Evolutionary conservation across 2,888 invertebrate species (phyloP), one percentile per base, ranked within the genome.

Genomic region (Sialis fuliginosa): DNA sequence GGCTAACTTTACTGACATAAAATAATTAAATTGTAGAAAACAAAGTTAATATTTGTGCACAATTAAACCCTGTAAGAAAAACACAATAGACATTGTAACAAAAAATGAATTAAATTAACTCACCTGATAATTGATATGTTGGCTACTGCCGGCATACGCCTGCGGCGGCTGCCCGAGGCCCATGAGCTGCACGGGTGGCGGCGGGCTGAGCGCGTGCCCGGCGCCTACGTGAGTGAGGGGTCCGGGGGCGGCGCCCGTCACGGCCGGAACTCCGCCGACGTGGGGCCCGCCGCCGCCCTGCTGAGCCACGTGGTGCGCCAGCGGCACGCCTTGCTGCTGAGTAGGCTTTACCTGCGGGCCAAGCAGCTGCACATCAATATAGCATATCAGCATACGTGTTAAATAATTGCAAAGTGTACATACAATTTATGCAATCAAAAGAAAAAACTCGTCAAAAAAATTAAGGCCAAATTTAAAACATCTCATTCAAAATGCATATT

Each of bases 41-140:
- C n/a, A n/a, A n/a, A 8, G 9, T 34, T 9, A 8, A 8, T 34
- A 34, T 9, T 9, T 8, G 9, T 9, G 35, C 9, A 8, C 7
- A 8, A 8, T 34, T 34, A 7, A 34, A 9, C 7, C 35, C 40
- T 10, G 40, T 9, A 40, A 10, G 8, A n/a, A 40, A 10, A 40
- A 40, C 2, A n/a, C 2, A 40, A 40, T 3, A 22, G 41, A 12
- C 1, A 30, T 12, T 12, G 1, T 22, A 40, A 10, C 12, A 6
- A 40, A 40, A 40, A 12, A 13, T 22, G 5, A 8, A 40, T 40
- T 37, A 5, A 37, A 10, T 5, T 39, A 39, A 31, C 67, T 69
- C 57, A 83, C 81, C 67, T 77, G 79, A 63, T 84, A 87, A 57
- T 77, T 75, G 50, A 81, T 74, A 58, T 81, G 81, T 57, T 75